Evolutionary conservation across 2,888 invertebrate species (phyloP).

Genomic region (Clusia tigrina): DNA sequence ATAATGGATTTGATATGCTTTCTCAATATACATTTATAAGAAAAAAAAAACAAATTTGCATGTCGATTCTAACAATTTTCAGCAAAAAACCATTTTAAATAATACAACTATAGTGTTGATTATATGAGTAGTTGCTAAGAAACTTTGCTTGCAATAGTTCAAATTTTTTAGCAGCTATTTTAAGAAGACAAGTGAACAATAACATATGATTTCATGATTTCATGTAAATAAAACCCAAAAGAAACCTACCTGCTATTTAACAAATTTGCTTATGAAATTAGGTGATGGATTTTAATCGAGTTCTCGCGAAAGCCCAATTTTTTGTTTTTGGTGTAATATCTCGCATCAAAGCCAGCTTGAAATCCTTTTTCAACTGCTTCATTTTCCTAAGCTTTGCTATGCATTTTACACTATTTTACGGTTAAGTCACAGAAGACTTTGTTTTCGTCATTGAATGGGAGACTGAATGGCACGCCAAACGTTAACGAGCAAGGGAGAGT

Average conservation of each 20-base stretch:
- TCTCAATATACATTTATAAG: no score
- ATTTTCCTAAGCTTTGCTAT: neutral
- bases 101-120: no score
- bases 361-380: neutral
- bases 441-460: conserved; percentile 31
- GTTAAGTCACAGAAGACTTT: neutral
- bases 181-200: conserved; percentile 17
- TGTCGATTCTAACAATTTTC: no score
- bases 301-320: conserved; percentile 50
- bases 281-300: conserved; percentile 53
- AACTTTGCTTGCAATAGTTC: neutral
- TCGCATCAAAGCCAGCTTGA: conserved; percentile 5
- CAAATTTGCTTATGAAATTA: conserved; percentile 42
- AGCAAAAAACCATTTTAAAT: no score
- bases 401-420: conserved; percentile 7
- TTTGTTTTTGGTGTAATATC: conserved; percentile 22
- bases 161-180: conserved; percentile 3
- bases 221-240: conserved; percentile 30
- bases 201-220: conserved; percentile 35
- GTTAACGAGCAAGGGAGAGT: conserved; percentile 52
- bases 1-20: no score
- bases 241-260: conserved; percentile 12
- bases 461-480: conserved; percentile 51
- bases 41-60: no score
- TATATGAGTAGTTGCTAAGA: neutral